These are phyloP conservation scores for Chloropsis cyanopogon DNA, from an alignment of 2,113 vertebrate species.

Conservation along the genomic window DNA sequence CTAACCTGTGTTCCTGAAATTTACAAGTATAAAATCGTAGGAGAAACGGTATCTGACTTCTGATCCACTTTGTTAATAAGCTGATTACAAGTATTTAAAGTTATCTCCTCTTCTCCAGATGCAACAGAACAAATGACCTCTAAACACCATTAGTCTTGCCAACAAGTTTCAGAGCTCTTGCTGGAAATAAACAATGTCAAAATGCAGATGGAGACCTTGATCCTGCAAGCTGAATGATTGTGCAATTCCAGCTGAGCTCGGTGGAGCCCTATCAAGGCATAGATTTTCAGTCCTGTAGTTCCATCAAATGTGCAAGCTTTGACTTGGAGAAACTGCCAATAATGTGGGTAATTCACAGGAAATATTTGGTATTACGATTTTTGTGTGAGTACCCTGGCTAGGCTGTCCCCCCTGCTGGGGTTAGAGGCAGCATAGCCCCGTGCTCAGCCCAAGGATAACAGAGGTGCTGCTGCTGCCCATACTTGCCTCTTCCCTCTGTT, in stretches of 20 bases:
- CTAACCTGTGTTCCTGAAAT: conserved; percentile 5
- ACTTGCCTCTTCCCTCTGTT: background rate
- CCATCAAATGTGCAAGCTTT: background rate
- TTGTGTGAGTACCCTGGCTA: background rate
- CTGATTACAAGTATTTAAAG: conserved; percentile 59
- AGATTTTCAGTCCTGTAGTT: background rate
- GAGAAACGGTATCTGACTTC: conserved; percentile 47
- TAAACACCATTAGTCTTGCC: background rate
- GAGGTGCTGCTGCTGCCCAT: background rate
- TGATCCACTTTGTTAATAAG: conserved; percentile 55
- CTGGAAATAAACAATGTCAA: conserved; percentile 16
- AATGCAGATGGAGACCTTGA: background rate
- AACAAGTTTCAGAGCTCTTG: background rate
- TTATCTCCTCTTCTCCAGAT: conserved; percentile 47
- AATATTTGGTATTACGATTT: background rate
- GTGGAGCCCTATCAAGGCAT: background rate
- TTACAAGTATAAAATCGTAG: conserved; percentile 42
- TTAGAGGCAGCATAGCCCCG: background rate
- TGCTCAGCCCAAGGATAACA: background rate
- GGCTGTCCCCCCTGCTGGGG: background rate
- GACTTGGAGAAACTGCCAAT: background rate
- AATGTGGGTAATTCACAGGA: background rate
- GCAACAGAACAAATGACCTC: conserved; percentile 30
- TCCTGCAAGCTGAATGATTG: fast-evolving
- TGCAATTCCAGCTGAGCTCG: background rate